Evolutionary conservation across 2,113 vertebrate genomes (phyloP), one percentile per base, ranked within the genome.

Genomic region (Pteronura brasiliensis): DNA sequence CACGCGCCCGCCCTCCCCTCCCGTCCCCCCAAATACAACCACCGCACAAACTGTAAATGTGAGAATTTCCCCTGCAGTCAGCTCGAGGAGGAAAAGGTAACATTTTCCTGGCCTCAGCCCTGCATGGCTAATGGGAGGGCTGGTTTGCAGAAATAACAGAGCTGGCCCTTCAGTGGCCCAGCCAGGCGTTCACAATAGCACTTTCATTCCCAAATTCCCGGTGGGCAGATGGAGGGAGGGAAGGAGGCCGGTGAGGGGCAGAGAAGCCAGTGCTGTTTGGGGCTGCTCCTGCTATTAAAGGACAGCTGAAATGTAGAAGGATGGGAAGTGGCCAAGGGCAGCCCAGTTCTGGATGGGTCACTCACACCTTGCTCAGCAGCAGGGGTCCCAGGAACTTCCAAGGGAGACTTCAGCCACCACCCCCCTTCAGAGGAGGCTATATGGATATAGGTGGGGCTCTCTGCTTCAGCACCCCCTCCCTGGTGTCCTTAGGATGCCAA

Each of bases 1-100:
- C 98, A 44, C 95, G 82, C 80, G 82, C 97, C 85, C 0, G 63
- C 89, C 97, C 98, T 87, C 96, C 85, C 90, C 36, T 71, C 95
- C 76, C 0, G 82, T 96, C 90, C 97, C 97, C 95, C 98, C 96
- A 97, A 98, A 97, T 96, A 98, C 98, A 97, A 42, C 95, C 97
- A 77, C 97, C 88, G 80, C 98, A 96, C 96, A 98, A 99, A 98
- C 98, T 99, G 98, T 98, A 98, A 99, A 98, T 99, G 98, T 98
- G 99, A 99, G 98, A 99, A 99, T 99, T 99, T 99, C 99, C 99
- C 99, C 98, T 98, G 95, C 98, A 98, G 98, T 99, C 99, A 99
- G 99, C 99, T 98, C 97, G 47, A 97, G 98, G 97, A 98, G 98
- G 98, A 98, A 98, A 99, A 99, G 99, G 98, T 99, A 99, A 99